Base-by-base conservation (phyloP, 2,888 invertebrate species). In the Seira ritae region DNA sequence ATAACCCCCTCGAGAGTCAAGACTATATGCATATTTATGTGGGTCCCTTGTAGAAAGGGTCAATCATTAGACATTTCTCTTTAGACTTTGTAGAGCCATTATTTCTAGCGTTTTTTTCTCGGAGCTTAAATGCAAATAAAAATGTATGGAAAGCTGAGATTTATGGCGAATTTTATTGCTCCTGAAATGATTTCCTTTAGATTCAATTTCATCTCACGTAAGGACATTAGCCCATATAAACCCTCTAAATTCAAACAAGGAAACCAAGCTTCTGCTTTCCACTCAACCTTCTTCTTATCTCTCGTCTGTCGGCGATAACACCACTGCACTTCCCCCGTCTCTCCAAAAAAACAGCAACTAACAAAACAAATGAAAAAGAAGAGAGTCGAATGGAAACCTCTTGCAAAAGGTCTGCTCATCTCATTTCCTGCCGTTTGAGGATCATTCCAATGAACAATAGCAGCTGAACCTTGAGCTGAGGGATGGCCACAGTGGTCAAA, bases 121-220 rank as follows among this genome's bases (percentile, higher is more conserved):
- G 0, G 60, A 37, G 23, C 78, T 60, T 62, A 70, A 77, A 77
- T 77, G 77, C 77, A 77, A 77, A 77, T 78, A 78, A 78, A 70
- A 78, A n/a, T n/a, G 78, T 65, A 77, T 77, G 71, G 78, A 24
- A 78, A 70, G 70, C 70, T 60, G 78, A 78, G 78, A 78, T 70
- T 70, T 70, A 78, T 78, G 71, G 70, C 17, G 23, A 19, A 19
- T 78, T 78, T 78, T 78, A 78, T 78, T 78, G 46, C 78, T 78
- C 71, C 65, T 68, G 70, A 78, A 77, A 70, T 71, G 78, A 62
- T 78, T 78, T 78, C 70, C 66, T 69, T 78, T 70, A 15, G 78
- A 78, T 78, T 78, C 78, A 78, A 78, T 78, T 78, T 78, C 78
- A 78, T 66, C 70, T 78, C 78, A 78, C 78, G 78, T 78, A 78